Conservation (phyloP, 2,113 vertebrate genomes). For the Platichthys flesus region DNA sequence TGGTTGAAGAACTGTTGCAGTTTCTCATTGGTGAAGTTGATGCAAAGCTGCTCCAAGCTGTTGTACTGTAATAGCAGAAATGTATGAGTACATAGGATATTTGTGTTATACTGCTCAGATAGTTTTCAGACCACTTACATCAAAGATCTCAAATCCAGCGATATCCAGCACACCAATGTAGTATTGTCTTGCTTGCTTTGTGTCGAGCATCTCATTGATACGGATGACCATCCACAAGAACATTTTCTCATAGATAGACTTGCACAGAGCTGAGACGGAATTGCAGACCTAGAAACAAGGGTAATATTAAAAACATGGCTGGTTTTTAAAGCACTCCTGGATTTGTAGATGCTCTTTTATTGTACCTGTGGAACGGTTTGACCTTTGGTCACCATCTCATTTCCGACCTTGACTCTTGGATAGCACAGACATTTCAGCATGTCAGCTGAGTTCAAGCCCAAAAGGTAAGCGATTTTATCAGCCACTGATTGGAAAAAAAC, state of each 20-base stretch:
- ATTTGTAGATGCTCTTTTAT: neutral
- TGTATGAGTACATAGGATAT: too few relatives aligned
- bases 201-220: constrained; percentile 85
- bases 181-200: constrained; percentile 77
- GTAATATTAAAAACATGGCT: neutral
- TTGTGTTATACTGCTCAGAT: neutral
- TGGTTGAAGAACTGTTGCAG: constrained; percentile 97
- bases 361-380: constrained; percentile 73
- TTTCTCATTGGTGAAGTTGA: constrained; percentile 96
- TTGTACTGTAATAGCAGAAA: constrained; percentile 76
- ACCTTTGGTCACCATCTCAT: constrained; percentile 73
- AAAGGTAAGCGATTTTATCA: constrained; percentile 49
- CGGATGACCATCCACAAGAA: constrained; percentile 84
- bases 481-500: constrained; percentile 42
- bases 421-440: constrained; percentile 82
- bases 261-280: constrained; percentile 75
- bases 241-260: constrained; percentile 85
- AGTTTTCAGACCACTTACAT: constrained; percentile 67
- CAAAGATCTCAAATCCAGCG: constrained; percentile 85
- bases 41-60: constrained; percentile 94
- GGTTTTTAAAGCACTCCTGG: neutral
- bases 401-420: constrained; percentile 72
- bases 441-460: constrained; percentile 84
- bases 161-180: constrained; percentile 84
- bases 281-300: constrained; percentile 72